Conservation (phyloP, 2,113 vertebrate species). For the Egretta garzetta region DNA sequence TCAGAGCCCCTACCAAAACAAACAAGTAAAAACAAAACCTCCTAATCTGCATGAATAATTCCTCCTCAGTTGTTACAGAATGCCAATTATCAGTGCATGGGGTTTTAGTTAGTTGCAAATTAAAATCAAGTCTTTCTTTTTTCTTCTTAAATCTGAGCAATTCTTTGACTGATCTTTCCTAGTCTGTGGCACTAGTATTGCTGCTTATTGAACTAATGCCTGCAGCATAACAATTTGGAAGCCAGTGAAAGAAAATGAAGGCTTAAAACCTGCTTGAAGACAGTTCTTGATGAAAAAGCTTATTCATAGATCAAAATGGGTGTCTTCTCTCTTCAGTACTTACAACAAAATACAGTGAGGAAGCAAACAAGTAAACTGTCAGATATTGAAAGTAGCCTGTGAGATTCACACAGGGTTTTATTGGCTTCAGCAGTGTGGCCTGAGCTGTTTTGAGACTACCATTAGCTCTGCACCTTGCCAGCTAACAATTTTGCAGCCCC, state of each 20-base stretch:
- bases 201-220: background rate
- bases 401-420: background rate
- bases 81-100: rapidly evolving
- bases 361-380: background rate
- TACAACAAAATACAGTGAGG: background rate
- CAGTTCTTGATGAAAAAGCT: background rate
- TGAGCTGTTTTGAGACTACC: background rate
- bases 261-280: background rate
- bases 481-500: background rate
- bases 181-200: background rate
- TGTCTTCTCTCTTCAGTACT: background rate
- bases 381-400: background rate
- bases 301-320: background rate
- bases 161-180: background rate
- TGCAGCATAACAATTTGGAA: background rate
- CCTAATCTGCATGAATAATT: background rate
- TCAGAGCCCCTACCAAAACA: background rate
- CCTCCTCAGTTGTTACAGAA: background rate
- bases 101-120: background rate
- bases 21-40: background rate
- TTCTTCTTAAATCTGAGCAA: background rate
- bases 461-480: background rate
- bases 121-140: background rate
- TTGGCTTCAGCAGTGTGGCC: background rate
- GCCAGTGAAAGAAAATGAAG: background rate